phyloP scores from a whole-genome alignment of 2,797 vertebrate species.

The Arremon aurantiirostris region DNA sequence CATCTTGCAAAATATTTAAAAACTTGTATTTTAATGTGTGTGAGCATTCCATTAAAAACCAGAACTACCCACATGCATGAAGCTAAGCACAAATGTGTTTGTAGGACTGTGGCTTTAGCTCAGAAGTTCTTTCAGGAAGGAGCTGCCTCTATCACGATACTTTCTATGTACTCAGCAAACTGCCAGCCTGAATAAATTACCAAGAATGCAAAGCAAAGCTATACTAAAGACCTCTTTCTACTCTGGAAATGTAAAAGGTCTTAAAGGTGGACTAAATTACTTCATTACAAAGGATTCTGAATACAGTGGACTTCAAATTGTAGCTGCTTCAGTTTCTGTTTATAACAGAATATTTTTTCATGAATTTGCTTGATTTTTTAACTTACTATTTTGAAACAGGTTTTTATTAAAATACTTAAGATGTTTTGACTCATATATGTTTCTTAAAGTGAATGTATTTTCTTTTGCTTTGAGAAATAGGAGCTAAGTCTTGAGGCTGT shows the following conservation, averaged over 20 bases:
- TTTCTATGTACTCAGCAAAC: not conserved
- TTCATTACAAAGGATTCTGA: not conserved
- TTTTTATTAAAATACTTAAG: not conserved
- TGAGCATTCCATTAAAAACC: not conserved
- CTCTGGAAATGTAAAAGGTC: not conserved
- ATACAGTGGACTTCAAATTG: not conserved
- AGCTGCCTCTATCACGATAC: not conserved
- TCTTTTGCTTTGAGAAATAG: not conserved
- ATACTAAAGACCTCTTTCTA: not conserved
- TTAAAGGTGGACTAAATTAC: not conserved
- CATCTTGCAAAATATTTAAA: not conserved
- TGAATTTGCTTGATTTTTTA: not conserved
- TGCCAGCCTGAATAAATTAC: constrained; percentile 1
- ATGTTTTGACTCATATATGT: not conserved
- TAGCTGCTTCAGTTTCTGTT: not conserved
- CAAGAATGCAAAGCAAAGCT: not conserved
- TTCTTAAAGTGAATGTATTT: not conserved
- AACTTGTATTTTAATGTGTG: not conserved
- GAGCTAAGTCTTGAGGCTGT: not conserved
- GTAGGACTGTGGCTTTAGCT: not conserved
- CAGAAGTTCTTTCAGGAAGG: not conserved
- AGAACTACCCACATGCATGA: not conserved
- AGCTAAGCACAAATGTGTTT: not conserved
- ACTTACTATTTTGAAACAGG: not conserved
- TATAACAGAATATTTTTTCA: not conserved